Evolutionary conservation across 2,797 vertebrate genomes (phyloP), one percentile per base, ranked within the genome.

Genomic region (Glossophaga mutica): DNA sequence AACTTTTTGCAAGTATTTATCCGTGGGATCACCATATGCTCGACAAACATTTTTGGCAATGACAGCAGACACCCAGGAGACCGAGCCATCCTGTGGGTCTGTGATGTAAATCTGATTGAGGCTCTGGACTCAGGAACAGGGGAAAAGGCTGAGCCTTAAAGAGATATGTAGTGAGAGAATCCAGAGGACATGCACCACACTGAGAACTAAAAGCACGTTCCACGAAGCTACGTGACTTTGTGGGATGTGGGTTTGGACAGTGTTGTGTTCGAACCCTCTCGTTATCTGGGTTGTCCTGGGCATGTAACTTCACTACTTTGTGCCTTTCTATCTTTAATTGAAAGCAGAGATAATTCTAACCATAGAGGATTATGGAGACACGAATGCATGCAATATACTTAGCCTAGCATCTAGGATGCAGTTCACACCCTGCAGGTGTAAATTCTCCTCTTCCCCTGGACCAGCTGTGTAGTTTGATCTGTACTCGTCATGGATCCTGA

Each of bases 1-100:
- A 96, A 95, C 86, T 94, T 91, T 87, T 91, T 52, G 65, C 92
- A 95, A 97, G 96, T 92, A 89, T 96, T 96, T 96, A 94, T 97
- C 96, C 89, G 83, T 74, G 73, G 94, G 87, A 87, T 96, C 55
- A 70, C 76, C 73, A 24, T 67, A 44, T 71, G 81, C 76, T 94
- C 1, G 1, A 76, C 92, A 96, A 74, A 95, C 71, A 94, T 71
- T 94, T 74, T 92, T 90, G 73, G 18, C 50, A 74, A 26, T 18
- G 50, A 5, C 4, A 46, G 10, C 34, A 67, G 91, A 46, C 37
- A 37, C 92, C 65, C 71, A 24, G 29, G 94, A 93, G 71, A 84
- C 32, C 19, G 18, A 26, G 42, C 9, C 57, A 7, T 71, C 24
- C 50, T 15, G 10, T 57, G 88, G 67, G 70, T 57, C 48, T 92